These are phyloP conservation scores for Clytia hemisphaerica DNA, from an alignment of 30 jellyfish, hydroid and myxozoan species.

Conservation along the genomic window DNA sequence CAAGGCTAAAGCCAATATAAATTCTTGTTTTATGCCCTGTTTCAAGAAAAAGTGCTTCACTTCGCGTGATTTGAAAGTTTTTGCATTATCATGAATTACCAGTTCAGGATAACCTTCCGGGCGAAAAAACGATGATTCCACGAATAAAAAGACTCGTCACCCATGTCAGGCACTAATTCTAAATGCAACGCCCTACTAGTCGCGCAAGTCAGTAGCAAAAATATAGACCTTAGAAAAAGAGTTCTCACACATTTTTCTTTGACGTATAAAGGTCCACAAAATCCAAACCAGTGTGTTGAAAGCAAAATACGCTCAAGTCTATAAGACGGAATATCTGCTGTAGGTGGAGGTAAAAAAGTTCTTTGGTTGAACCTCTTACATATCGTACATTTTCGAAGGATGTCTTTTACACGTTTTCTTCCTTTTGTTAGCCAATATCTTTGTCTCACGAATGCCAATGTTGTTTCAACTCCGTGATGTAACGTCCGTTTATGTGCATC, in stretches of 20 bases:
- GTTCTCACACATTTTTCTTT: slow-evolving; percentile 1
- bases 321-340: neutral
- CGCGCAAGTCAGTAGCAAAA: too few species aligned
- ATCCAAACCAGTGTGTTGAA: neutral
- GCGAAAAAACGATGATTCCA: slow-evolving; percentile 19
- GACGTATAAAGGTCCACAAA: neutral
- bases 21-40: slow-evolving; percentile 28
- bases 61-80: too few species aligned
- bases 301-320: neutral
- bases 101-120: slow-evolving; percentile 34
- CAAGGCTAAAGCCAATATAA: slow-evolving; percentile 10
- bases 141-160: slow-evolving; percentile 4
- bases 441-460: too few species aligned
- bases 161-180: slow-evolving; percentile 41
- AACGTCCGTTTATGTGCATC: too few species aligned
- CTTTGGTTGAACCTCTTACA: neutral
- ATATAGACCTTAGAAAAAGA: too few species aligned
- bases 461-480: too few species aligned
- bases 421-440: too few species aligned
- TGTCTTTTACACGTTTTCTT: neutral
- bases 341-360: neutral
- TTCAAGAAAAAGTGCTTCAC: too few species aligned
- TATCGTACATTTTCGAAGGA: neutral
- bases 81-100: slow-evolving; percentile 18
- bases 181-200: slow-evolving; percentile 33